Base-by-base conservation (phyloP, 2,113 vertebrate genomes). In the Merops nubicus region DNA sequence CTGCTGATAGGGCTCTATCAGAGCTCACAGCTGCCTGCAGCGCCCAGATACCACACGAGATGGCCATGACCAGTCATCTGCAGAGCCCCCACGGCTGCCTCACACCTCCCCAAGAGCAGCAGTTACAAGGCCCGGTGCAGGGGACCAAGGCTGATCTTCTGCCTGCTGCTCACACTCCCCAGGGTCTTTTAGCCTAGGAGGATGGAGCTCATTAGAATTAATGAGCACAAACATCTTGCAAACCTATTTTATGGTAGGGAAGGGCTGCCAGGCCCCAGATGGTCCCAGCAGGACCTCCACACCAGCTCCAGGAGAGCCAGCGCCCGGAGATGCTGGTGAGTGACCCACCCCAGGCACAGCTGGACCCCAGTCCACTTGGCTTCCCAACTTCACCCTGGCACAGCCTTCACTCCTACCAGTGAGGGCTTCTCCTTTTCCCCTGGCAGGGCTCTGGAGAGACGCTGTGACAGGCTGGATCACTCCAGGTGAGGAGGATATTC, bases 381-480 rank as follows among this genome's bases (percentile, higher is more conserved):
- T 70, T 38, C 33, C n/a, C 15, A 43, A 8, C 8, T 48, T 45
- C 2, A 1, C 11, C 23, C 36, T 45, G 45, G 15, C 2, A 3
- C 28, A 80, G 73, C 34, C 34, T 17, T 6, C 2, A 26, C 28
- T 69, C 33, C 29, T 26, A 5, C 26, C 40, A 26, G n/a, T n/a
- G n/a, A n/a, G n/a, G n/a, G 15, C 43, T 53, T n/a, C 62, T 36
- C 33, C 34, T 54, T 36, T 21, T 8, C 17, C 36, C 29, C 74
- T 8, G 19, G 13, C 31, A 15, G 36, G 20, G 45, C 70, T 73
- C 73, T 15, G 69, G 4, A 50, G 42, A 16, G 56, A 40, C 8
- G 67, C 51, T 25, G 43, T 0, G 8, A 6, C 21, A 1, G 1
- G 18, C 48, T 8, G 48, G 29, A 3, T 38, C 40, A 16, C n/a